Conservation (phyloP, 2,113 vertebrate genomes). For the Cathartes aura region DNA sequence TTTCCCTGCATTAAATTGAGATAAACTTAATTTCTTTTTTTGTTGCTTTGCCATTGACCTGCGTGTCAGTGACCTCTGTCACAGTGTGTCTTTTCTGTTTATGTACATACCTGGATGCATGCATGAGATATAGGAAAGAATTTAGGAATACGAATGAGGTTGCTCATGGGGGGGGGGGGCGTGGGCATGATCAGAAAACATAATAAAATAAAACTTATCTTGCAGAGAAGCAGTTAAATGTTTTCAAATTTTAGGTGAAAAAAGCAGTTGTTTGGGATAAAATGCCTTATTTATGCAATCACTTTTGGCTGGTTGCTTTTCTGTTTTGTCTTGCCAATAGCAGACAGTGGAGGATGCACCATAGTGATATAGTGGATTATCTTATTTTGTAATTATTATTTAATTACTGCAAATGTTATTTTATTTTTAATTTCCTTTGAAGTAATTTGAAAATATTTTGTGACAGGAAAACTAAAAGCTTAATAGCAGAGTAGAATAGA, state of each 20-base stretch:
- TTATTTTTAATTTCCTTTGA: background rate
- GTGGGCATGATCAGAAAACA: background rate
- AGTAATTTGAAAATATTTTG: background rate
- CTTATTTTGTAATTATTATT: background rate
- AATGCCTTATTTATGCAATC: background rate
- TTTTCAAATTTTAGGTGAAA: background rate
- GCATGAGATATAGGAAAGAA: background rate
- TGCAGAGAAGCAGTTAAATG: background rate
- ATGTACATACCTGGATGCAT: rapidly evolving
- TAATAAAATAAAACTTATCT: background rate
- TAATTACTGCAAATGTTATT: background rate
- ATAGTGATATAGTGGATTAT: background rate
- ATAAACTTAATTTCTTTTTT: background rate
- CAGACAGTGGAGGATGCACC: background rate
- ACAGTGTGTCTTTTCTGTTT: background rate
- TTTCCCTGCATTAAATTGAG: background rate
- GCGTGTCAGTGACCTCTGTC: background rate
- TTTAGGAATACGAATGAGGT: background rate
- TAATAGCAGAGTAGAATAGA: background rate
- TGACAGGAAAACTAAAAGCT: background rate
- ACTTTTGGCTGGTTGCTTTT: background rate
- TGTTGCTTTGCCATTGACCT: background rate
- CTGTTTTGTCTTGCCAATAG: background rate
- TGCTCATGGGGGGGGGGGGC: background rate
- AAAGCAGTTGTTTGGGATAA: background rate